Percentiles rank a stretch among this genome's conserved stretches.
phyloP scores from a whole-genome alignment of 1,140 invertebrate genomes.

The Euura lappo region DNA sequence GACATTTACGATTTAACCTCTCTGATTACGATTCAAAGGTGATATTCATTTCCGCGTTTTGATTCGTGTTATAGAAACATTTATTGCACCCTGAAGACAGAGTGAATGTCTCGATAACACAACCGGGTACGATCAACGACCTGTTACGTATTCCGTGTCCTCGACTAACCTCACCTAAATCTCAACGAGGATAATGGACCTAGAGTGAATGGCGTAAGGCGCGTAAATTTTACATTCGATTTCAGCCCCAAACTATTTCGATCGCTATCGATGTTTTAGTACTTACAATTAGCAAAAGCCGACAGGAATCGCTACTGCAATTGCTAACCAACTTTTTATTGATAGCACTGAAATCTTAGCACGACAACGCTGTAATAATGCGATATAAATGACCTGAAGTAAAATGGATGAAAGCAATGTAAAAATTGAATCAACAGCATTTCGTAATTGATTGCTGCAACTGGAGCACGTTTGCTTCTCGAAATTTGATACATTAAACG shows the following conservation, averaged over 20 bases:
- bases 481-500: background rate
- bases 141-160: background rate
- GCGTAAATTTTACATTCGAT: background rate
- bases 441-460: too few relatives aligned
- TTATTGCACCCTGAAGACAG: slow-evolving; percentile 14
- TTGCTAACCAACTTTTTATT: background rate
- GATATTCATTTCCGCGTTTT: slow-evolving; percentile 9
- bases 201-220: background rate
- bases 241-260: background rate
- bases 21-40: background rate
- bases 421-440: too few relatives aligned
- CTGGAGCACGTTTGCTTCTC: background rate
- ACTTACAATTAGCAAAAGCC: background rate
- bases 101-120: too few relatives aligned
- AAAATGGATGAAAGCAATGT: too few relatives aligned
- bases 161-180: background rate
- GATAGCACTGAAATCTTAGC: too few relatives aligned
- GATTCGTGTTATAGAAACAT: slow-evolving; percentile 13
- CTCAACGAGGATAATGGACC: background rate
- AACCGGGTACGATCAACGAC: too few relatives aligned
- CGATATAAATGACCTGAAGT: too few relatives aligned
- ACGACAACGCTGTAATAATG: too few relatives aligned
- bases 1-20: background rate
- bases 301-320: background rate
- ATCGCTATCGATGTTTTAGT: background rate